phyloP scores from a whole-genome alignment of 2,888 invertebrate genomes.

The Minunthozetes semirufus region DNA sequence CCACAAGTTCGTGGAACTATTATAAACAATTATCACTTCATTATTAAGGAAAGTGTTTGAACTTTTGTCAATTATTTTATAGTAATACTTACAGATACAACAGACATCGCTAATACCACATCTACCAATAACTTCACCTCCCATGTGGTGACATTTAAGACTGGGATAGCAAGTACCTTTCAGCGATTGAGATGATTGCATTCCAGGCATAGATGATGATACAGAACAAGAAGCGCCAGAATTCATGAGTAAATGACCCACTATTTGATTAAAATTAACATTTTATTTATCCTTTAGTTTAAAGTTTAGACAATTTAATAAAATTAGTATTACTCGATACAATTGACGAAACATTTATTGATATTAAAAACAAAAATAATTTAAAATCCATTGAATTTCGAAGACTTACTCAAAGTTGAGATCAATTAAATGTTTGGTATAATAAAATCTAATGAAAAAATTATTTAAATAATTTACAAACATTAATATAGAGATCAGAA shows the following conservation, averaged over 20 bases:
- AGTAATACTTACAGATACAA: conserved; percentile 42
- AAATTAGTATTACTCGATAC: too few species aligned
- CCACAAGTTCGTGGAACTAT: conserved; percentile 56
- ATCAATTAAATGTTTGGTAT: too few species aligned
- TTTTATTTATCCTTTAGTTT: too few species aligned
- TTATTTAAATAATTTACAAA: too few species aligned
- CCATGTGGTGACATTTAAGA: conserved; percentile 39
- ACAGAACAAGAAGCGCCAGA: conserved; percentile 35
- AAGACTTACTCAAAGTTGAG: too few species aligned
- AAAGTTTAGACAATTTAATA: too few species aligned
- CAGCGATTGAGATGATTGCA: background rate
- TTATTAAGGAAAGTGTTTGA: background rate
- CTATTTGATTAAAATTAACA: background rate
- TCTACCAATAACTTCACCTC: conserved; percentile 42
- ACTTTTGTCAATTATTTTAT: background rate
- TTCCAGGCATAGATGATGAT: conserved; percentile 32
- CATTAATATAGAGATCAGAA: too few species aligned
- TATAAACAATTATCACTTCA: background rate
- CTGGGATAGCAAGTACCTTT: conserved; percentile 42
- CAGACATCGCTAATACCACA: conserved; percentile 42
- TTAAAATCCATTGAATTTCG: too few species aligned
- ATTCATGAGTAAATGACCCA: background rate
- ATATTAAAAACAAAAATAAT: too few species aligned
- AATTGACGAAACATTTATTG: too few species aligned
- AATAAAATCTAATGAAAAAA: too few species aligned